Evolutionary conservation across 2,797 vertebrate species (phyloP).

Genomic region (Choloepus didactylus): DNA sequence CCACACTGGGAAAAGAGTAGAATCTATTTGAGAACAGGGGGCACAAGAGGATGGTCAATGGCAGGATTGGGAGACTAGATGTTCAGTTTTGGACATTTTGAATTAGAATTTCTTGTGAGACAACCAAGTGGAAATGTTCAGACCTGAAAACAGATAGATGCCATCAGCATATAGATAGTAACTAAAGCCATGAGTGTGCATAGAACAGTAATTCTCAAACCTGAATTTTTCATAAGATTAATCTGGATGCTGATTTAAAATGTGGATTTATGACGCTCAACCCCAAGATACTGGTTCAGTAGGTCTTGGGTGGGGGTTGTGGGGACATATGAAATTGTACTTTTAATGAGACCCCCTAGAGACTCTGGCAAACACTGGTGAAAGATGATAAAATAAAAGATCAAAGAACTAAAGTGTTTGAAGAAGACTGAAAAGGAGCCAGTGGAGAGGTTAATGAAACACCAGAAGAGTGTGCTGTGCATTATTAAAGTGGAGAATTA

Average conservation of each 20-base stretch:
- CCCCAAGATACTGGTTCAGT: neutral
- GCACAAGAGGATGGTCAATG: neutral
- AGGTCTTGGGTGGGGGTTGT: neutral
- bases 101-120: neutral
- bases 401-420: neutral
- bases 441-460: neutral
- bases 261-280: neutral
- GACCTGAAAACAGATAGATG: neutral
- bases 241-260: neutral
- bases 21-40: neutral
- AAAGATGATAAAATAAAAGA: neutral
- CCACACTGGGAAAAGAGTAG: neutral
- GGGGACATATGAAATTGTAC: neutral
- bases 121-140: neutral
- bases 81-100: neutral
- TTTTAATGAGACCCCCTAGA: conserved; percentile 10
- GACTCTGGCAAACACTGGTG: neutral
- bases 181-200: neutral
- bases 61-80: neutral
- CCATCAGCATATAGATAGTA: neutral
- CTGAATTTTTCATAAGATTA: neutral
- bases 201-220: neutral
- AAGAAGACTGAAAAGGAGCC: neutral
- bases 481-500: neutral
- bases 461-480: neutral